Evolutionary conservation across 2,888 invertebrate species (phyloP), one percentile per base, ranked within the genome.

Genomic region (Conistra vaccinii): DNA sequence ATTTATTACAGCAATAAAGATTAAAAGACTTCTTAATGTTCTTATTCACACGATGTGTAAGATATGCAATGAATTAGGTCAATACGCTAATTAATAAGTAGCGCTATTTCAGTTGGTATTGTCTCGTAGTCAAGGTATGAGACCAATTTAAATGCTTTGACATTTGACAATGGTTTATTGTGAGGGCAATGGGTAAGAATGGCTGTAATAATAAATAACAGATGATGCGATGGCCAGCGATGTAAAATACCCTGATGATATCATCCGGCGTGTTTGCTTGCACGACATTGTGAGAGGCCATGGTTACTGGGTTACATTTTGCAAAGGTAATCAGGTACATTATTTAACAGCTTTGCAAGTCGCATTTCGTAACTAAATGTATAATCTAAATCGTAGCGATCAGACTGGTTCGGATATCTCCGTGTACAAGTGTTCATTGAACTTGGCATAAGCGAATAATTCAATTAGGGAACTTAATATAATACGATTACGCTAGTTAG

Each of bases 231-330:
- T 87, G 79, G 84, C 83, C 79, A 91, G 88, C 78, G 85, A 88
- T 87, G 80, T 85, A 84, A 83, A 90, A 88, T 88, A 76, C 73
- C 85, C 73, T 74, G 90, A 91, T 94, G 94, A 94, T 92, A 91
- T 94, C 93, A 93, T 88, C 85, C 84, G 77, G 86, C 89, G 89
- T 88, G 90, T 87, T 83, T 83, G 85, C 57, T 73, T 76, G 76
- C 88, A 87, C 89, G 88, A 85, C 79, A 88, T 87, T 78, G 73
- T 72, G 53, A 85, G 88, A 78, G 89, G 89, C 90, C 89, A 89
- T 85, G 87, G 89, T 86, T 89, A 89, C 82, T 88, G 83, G 88
- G 88, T 87, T 89, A 90, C 69, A 83, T 81, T 87, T 85, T 78
- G 79, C 76, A 90, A 91, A 92, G 93, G 92, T 89, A 89, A 90